Conservation (phyloP, 2,888 invertebrate genomes). For the Trisateles emortualis region DNA sequence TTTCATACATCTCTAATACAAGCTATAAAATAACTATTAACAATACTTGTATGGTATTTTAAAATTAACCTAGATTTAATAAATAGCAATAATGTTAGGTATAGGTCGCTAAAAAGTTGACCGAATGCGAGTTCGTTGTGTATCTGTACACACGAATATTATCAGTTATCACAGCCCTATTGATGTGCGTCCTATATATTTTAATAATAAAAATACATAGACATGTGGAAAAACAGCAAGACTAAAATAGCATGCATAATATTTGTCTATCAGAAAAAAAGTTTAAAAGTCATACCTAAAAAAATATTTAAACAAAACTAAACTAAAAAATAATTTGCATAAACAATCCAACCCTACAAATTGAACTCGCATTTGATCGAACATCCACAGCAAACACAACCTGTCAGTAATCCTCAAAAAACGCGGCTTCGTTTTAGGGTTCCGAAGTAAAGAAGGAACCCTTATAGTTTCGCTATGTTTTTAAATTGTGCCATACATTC, state of each 20-base stretch:
- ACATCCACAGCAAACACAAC: conserved; percentile 55
- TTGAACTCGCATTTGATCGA: conserved; percentile 62
- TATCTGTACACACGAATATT: conserved; percentile 56
- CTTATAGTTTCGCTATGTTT: too few relatives aligned
- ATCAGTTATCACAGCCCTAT: conserved; percentile 79
- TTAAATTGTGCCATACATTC: too few relatives aligned
- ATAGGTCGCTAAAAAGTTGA: conserved; percentile 57
- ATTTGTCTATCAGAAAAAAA: conserved; percentile 21
- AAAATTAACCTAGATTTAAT: conserved; percentile 56
- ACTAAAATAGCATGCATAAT: conserved; percentile 24
- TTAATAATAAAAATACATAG: conserved; percentile 55
- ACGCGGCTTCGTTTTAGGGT: too few relatives aligned
- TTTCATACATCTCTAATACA: conserved; percentile 68
- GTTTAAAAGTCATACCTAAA: conserved; percentile 26
- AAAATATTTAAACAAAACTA: conserved; percentile 31
- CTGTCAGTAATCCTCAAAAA: too few relatives aligned
- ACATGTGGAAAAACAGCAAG: conserved; percentile 55
- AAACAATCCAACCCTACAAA: conserved; percentile 50
- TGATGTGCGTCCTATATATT: conserved; percentile 76
- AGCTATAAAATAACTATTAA: conserved; percentile 68
- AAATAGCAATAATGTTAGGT: conserved; percentile 52
- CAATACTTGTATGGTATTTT: conserved; percentile 81
- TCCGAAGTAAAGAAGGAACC: too few relatives aligned
- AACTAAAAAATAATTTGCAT: conserved; percentile 37
- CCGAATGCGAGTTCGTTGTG: conserved; percentile 67